Evolutionary conservation across 1,140 invertebrate genomes (phyloP).

Genomic region (Tetramorium alpestre): DNA sequence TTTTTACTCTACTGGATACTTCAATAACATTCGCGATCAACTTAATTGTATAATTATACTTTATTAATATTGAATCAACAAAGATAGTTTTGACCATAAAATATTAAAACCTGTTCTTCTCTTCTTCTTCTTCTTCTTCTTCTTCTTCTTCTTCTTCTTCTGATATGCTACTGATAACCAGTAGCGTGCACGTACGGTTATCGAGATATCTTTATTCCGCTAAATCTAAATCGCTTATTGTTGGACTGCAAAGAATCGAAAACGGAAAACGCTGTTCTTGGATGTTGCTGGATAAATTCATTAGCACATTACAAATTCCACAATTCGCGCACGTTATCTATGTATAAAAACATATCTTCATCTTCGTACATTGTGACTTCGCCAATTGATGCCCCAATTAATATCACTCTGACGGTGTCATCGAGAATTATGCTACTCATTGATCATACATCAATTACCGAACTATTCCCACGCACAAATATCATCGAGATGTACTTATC

Average conservation of each 20-base stretch:
- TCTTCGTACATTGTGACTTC: slow-evolving; percentile 6
- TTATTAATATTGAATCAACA: slow-evolving; percentile 4
- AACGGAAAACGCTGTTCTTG: neutral
- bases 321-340: slow-evolving; percentile 9
- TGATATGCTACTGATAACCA: neutral
- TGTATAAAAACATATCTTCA: slow-evolving; percentile 43
- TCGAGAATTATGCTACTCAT: neutral
- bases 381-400: slow-evolving; percentile 22
- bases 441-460: slow-evolving; percentile 9
- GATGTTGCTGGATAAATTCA: neutral
- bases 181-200: slow-evolving; percentile 5
- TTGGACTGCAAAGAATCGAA: slow-evolving; percentile 3
- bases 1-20: neutral
- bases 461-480: slow-evolving; percentile 45
- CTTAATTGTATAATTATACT: slow-evolving; percentile 11
- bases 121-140: neutral
- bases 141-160: slow-evolving; percentile 25
- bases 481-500: slow-evolving; percentile 29
- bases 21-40: neutral
- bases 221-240: slow-evolving; percentile 7
- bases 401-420: slow-evolving; percentile 15
- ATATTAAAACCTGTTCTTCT: neutral
- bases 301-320: slow-evolving; percentile 3
- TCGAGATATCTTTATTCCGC: neutral
- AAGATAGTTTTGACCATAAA: slow-evolving; percentile 3